phyloP scores from a whole-genome alignment of 2,888 invertebrate genomes.

The Agonopterix subpropinquella region DNA sequence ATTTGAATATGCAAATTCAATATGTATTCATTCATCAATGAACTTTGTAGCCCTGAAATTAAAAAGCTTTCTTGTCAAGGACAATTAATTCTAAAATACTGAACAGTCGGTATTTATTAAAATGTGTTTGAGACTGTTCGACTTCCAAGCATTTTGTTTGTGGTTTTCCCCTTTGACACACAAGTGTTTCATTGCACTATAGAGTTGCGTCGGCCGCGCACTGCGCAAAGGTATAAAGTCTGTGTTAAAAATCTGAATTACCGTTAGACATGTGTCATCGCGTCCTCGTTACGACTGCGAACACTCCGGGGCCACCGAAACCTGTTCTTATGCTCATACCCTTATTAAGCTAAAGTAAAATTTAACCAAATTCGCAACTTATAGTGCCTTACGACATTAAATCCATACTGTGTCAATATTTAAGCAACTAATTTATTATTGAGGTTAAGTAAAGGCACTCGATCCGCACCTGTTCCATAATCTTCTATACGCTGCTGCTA shows the following conservation, averaged over 20 bases:
- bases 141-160: constrained; percentile 20
- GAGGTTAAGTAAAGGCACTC: too few species aligned
- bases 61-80: background rate
- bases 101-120: constrained; percentile 1
- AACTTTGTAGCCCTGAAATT: background rate
- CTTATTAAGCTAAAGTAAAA: constrained; percentile 46
- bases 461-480: too few species aligned
- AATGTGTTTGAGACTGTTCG: background rate
- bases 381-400: constrained; percentile 8
- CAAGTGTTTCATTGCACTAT: background rate
- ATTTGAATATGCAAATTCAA: background rate
- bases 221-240: constrained; percentile 23
- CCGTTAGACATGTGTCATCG: constrained; percentile 71
- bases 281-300: constrained; percentile 53
- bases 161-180: constrained; percentile 34
- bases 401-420: constrained; percentile 2
- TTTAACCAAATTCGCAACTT: constrained; percentile 39
- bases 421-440: background rate
- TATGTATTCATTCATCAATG: constrained; percentile 2
- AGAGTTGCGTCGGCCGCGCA: constrained; percentile 30
- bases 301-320: constrained; percentile 41
- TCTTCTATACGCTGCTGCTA: too few species aligned
- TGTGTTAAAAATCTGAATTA: constrained; percentile 47
- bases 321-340: constrained; percentile 56
- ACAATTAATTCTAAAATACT: background rate